Evolutionary conservation across 2,113 vertebrate species (phyloP).

Genomic region (Anhinga anhinga): DNA sequence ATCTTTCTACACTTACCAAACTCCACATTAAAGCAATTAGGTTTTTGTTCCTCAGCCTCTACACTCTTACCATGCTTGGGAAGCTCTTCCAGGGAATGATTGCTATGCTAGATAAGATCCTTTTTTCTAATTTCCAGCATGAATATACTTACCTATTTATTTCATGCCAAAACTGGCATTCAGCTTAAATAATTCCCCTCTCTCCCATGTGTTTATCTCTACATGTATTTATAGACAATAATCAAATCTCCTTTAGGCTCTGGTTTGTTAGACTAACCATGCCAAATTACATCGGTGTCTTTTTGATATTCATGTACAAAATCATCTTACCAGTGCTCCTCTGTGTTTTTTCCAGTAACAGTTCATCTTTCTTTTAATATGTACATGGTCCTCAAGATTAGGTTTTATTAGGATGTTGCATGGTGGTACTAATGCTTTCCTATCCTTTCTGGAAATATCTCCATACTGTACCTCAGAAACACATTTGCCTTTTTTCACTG

Average conservation of each 20-base stretch:
- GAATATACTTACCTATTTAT: not conserved
- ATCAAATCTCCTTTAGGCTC: not conserved
- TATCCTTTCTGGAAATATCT: not conserved
- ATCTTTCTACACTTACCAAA: not conserved
- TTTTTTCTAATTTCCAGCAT: not conserved
- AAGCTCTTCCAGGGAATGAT: not conserved
- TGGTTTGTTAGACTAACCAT: not conserved
- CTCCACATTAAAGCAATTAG: constrained; percentile 27
- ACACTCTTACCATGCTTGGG: not conserved
- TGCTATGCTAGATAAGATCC: not conserved
- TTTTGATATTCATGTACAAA: not conserved
- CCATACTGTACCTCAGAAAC: not conserved
- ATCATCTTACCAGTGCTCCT: not conserved
- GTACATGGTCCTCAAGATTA: not conserved
- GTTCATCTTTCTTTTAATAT: not conserved
- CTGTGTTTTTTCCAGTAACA: not conserved
- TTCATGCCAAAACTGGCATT: not conserved
- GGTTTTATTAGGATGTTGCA: not conserved
- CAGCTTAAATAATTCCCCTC: not conserved
- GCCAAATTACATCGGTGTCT: not conserved
- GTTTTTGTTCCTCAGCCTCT: not conserved
- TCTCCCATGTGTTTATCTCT: not conserved
- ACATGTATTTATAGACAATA: not conserved
- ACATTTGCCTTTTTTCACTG: not conserved
- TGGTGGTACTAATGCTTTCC: not conserved